phyloP scores from a whole-genome alignment of 1,140 invertebrate species.

The Marisa cornuarietis region DNA sequence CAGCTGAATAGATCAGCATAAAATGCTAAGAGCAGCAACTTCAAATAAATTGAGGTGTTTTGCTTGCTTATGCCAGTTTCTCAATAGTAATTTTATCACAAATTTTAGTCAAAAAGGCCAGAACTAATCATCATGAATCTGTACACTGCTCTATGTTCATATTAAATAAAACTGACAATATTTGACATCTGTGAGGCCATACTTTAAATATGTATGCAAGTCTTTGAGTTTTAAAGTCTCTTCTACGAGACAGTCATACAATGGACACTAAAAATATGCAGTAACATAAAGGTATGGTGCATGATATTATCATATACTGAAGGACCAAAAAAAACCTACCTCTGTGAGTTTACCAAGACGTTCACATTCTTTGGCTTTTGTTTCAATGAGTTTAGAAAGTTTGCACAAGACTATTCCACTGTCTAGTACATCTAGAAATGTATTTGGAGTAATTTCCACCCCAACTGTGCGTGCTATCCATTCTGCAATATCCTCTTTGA shows the following conservation, averaged over 20 bases:
- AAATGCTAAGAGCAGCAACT: too few species aligned
- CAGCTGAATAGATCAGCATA: not conserved
- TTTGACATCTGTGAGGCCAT: not conserved
- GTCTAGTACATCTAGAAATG: constrained; percentile 89
- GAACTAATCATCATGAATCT: too few species aligned
- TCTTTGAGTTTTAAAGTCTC: not conserved
- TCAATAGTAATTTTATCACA: too few species aligned
- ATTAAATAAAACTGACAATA: not conserved
- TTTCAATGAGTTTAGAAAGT: constrained; percentile 90
- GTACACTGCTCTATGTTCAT: not conserved
- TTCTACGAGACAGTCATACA: not conserved
- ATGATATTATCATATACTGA: too few species aligned
- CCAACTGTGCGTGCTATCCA: constrained; percentile 21
- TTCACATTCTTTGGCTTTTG: constrained; percentile 79
- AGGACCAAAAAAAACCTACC: constrained; percentile 37
- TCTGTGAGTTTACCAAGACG: constrained; percentile 50
- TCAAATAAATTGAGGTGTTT: too few species aligned
- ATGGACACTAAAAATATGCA: not conserved
- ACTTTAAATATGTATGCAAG: too few species aligned
- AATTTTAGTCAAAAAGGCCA: too few species aligned
- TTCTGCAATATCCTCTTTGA: constrained; percentile 21
- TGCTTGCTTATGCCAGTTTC: too few species aligned
- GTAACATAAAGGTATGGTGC: too few species aligned
- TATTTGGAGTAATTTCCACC: constrained; percentile 48
- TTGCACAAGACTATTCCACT: constrained; percentile 90